phyloP scores from a whole-genome alignment of 2,888 invertebrate genomes.

The Hirtodrosophila duncani region DNA sequence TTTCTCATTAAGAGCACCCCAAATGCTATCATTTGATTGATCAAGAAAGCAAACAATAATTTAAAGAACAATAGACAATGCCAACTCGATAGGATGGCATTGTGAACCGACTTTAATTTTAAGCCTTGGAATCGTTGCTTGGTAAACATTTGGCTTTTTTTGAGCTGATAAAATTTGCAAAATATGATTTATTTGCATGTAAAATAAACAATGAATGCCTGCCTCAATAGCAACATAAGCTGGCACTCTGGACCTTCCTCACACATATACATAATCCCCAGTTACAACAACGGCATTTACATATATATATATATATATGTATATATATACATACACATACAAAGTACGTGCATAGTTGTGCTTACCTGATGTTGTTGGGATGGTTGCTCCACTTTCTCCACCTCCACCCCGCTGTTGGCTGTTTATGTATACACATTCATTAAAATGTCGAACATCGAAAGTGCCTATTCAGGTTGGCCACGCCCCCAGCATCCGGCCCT shows the following conservation, averaged over 20 bases:
- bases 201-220: constrained; percentile 54
- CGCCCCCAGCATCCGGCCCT: constrained; percentile 53
- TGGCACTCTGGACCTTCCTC: not conserved
- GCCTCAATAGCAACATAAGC: constrained; percentile 26
- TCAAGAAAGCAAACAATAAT: too few relatives aligned
- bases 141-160: constrained; percentile 4
- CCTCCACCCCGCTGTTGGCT: constrained; percentile 23
- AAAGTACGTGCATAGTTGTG: constrained; percentile 9
- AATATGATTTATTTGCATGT: constrained; percentile 67
- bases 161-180: constrained; percentile 47
- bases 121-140: too few relatives aligned
- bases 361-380: constrained; percentile 11
- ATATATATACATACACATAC: too few relatives aligned
- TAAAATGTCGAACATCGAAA: constrained; percentile 73
- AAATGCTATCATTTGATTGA: too few relatives aligned
- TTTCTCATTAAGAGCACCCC: too few relatives aligned
- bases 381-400: not conserved
- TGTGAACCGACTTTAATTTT: too few relatives aligned
- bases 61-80: too few relatives aligned
- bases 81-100: too few relatives aligned
- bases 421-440: constrained; percentile 72
- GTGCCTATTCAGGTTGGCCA: constrained; percentile 70
- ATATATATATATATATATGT: too few relatives aligned
- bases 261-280: constrained; percentile 47
- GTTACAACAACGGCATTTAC: constrained; percentile 45